A percentile compares a stretch with the other conserved stretches of the same genome.
Conservation (phyloP, 2,888 invertebrate species). For the Tuta absoluta region DNA sequence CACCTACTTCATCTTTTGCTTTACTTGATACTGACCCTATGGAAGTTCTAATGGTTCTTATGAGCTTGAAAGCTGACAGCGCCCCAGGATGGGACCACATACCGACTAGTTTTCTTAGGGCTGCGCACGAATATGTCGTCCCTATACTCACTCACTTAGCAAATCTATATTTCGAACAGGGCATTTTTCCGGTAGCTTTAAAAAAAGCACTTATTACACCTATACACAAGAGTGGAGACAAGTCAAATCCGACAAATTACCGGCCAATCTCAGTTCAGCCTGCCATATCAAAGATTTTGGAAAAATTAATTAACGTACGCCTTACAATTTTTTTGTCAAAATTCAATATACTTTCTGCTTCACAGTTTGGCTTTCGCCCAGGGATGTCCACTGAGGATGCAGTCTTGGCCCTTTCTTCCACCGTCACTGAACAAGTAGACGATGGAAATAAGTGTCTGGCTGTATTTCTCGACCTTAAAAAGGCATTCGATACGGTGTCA, state of each 20-base stretch:
- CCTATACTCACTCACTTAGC: not conserved
- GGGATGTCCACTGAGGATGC: no score
- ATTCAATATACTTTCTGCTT: no score
- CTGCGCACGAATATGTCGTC: not conserved
- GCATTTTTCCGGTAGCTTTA: not conserved
- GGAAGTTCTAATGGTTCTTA: not conserved
- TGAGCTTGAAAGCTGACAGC: not conserved
- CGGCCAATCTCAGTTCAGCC: not conserved
- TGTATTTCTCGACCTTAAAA: no score
- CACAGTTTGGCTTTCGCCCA: no score
- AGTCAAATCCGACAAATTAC: not conserved
- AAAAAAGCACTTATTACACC: not conserved
- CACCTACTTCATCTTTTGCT: not conserved
- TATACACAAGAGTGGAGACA: not conserved
- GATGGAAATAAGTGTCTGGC: no score
- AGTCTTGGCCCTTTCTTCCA: no score
- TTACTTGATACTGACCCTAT: not conserved
- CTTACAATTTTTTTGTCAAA: no score
- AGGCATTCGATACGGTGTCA: no score
- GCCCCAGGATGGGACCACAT: slow-evolving; percentile 9
- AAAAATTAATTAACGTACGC: no score
- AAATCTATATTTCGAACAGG: not conserved
- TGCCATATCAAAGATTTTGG: slow-evolving; percentile 6
- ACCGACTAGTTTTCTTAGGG: not conserved
- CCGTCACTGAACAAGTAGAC: no score